Conservation (phyloP, 2,888 invertebrate species). For the Chrysomela aeneicollis region DNA sequence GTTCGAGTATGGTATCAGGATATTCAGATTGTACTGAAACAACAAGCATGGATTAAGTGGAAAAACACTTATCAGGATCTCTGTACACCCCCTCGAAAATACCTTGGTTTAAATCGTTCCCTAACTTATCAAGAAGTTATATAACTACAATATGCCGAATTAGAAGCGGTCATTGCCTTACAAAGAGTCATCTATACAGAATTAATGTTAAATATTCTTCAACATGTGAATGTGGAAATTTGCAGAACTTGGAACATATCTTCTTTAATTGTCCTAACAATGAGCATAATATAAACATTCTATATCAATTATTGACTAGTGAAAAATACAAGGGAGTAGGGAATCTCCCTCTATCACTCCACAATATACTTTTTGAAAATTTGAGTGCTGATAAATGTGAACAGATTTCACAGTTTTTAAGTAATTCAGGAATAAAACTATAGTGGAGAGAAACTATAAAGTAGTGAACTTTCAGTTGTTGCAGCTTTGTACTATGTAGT, state of each 20-base stretch:
- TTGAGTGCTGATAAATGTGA: neutral
- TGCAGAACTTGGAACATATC: neutral
- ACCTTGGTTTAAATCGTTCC: conserved; percentile 7
- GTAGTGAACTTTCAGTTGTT: too few species aligned
- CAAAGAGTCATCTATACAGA: neutral
- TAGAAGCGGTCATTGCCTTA: conserved; percentile 4
- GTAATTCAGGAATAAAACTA: neutral
- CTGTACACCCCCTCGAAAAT: neutral
- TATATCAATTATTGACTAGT: neutral
- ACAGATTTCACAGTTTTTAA: neutral
- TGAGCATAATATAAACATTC: neutral
- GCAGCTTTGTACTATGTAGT: neutral
- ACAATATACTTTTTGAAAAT: neutral
- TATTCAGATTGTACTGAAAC: neutral
- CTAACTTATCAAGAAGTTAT: neutral
- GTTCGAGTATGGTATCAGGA: neutral
- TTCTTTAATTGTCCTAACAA: conserved; percentile 8
- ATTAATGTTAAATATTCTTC: conserved; percentile 5
- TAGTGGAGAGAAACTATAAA: too few species aligned
- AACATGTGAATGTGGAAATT: neutral
- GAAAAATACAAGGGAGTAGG: neutral
- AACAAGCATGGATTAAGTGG: neutral
- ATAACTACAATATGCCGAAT: conserved; percentile 1
- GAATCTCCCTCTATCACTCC: neutral
- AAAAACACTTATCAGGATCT: neutral